Evolutionary conservation across 1,140 invertebrate species (phyloP), one percentile per base, ranked within the genome.

Genomic region (Macrobrachium rosenbergii): DNA sequence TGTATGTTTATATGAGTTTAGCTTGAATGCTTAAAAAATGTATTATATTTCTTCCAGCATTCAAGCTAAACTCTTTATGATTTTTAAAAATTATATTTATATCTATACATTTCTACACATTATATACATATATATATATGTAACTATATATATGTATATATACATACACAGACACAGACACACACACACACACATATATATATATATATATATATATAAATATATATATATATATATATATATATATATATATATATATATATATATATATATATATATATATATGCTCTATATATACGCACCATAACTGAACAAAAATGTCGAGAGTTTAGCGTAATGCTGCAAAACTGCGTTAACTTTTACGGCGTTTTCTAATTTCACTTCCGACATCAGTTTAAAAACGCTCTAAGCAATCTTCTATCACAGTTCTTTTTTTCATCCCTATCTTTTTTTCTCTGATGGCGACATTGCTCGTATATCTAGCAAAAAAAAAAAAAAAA

Each of bases 191-290:
- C 10, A 52, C 12, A 52, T 52, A 52, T 52, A 52, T 52, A 52
- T 52, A 52, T 23, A 67, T 12, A 67, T 67, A 67, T 67, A 67
- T 5, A 23, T 21, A 23, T 67, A 6, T 64, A 64, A 64, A 64
- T 64, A 64, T 64, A 23, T 23, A 64, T 64, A 64, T 64, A 19
- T 64, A 64, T 64, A 23, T 67, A 67, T 67, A 67, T 67, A 14
- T 67, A 19, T 67, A 67, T 67, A n/a, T 67, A 67, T 67, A 19
- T 67, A 67, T 67, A 19, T 67, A 67, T 23, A 67, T 23, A 67
- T 23, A 67, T 23, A 67, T 23, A n/a, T n/a, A 67, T 23, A 67
- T 23, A 67, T 23, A 67, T 23, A 23, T 23, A 23, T 23, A 67
- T 23, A 23, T 23, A 67, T 23, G 14, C n/a, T n/a, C n/a, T 23